Evolutionary conservation across 1,140 invertebrate genomes (phyloP).

Genomic region (silkworm (Bombyx mori)): DNA sequence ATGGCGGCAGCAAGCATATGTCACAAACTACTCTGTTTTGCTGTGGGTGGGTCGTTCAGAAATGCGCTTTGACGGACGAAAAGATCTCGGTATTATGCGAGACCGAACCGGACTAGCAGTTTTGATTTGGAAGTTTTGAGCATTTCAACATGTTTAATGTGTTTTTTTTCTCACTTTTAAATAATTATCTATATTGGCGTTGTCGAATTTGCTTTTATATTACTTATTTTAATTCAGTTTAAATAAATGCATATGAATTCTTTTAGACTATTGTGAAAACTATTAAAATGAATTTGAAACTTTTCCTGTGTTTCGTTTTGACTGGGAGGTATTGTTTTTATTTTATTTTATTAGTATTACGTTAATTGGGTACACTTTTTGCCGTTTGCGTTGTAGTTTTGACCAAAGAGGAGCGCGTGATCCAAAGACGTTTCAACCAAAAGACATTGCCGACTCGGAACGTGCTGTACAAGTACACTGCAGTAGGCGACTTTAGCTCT

Average conservation of each 20-base stretch:
- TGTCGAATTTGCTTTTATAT: too few species aligned
- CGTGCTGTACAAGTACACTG: background rate
- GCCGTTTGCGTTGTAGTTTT: constrained; percentile 11
- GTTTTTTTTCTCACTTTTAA: too few species aligned
- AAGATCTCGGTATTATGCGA: too few species aligned
- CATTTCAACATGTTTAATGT: too few species aligned
- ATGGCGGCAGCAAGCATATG: too few species aligned
- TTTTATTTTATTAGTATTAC: too few species aligned
- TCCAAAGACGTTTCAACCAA: constrained; percentile 14
- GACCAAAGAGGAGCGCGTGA: constrained; percentile 17
- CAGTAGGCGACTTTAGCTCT: background rate
- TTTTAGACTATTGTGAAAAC: constrained; percentile 58
- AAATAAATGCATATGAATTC: background rate
- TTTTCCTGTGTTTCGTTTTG: constrained; percentile 53
- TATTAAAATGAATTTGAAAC: constrained; percentile 69
- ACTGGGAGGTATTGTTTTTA: too few species aligned
- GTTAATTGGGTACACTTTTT: background rate
- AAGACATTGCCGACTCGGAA: constrained; percentile 1
- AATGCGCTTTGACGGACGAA: background rate
- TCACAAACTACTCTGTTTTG: background rate
- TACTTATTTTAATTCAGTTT: too few species aligned
- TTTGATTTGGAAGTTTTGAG: too few species aligned
- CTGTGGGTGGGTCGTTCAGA: background rate
- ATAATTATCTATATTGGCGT: too few species aligned
- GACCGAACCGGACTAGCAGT: too few species aligned